Percentiles rank a stretch among this genome's conserved stretches.
These are phyloP conservation scores for Neogale vison DNA, from an alignment of 2,113 vertebrate genomes.

Conservation along the genomic window DNA sequence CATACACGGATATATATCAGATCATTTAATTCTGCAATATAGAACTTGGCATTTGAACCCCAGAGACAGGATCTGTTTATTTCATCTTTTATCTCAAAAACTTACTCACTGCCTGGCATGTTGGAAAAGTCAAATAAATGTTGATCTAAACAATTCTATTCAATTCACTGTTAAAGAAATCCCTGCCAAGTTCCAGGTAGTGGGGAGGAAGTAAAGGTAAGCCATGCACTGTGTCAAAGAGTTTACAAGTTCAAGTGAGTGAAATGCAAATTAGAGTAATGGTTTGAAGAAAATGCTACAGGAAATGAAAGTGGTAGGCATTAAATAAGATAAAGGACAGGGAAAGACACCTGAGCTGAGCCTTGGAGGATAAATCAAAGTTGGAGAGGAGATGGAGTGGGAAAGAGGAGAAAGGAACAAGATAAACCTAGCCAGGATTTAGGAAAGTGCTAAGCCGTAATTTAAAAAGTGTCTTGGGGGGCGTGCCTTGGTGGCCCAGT, in stretches of 20 bases:
- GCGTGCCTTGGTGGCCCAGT: neutral
- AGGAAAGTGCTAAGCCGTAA: neutral
- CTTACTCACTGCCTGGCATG: neutral
- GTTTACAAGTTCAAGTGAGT: neutral
- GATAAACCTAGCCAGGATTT: neutral
- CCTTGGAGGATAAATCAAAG: neutral
- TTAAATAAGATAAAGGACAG: neutral
- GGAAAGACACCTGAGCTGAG: neutral
- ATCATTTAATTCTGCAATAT: neutral
- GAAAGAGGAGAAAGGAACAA: neutral
- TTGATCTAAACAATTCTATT: neutral
- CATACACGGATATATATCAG: neutral
- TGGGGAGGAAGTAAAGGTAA: neutral
- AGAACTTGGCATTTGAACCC: neutral
- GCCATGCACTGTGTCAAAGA: neutral
- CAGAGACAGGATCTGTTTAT: neutral
- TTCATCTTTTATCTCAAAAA: constrained; percentile 17
- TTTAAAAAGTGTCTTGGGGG: neutral
- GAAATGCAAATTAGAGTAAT: neutral
- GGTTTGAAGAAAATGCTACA: neutral
- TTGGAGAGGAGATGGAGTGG: neutral
- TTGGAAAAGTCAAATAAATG: neutral
- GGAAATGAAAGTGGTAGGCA: neutral
- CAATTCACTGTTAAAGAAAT: neutral
- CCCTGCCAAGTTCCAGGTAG: neutral